Evolutionary conservation across 2,888 invertebrate genomes (phyloP).

Genomic region (Coelopa pilipes): DNA sequence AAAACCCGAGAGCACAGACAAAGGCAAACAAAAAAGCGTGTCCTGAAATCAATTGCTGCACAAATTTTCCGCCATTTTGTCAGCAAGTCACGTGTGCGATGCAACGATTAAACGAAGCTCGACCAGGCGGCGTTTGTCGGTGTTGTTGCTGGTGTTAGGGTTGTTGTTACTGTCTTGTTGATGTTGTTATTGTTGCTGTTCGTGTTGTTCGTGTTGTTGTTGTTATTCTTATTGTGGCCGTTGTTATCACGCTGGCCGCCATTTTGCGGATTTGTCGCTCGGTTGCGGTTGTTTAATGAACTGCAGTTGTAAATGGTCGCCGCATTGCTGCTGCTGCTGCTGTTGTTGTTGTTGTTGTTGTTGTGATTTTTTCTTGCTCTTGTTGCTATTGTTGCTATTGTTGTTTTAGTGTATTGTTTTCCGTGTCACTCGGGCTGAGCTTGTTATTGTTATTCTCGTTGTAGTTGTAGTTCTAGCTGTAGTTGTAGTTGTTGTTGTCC

Average conservation of each 20-base stretch:
- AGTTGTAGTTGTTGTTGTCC: not conserved
- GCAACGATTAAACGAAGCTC: too few species aligned
- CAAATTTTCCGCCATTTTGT: conserved; percentile 18
- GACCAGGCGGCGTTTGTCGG: too few species aligned
- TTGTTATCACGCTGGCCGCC: too few species aligned
- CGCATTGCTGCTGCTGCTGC: not conserved
- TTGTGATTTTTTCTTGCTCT: not conserved
- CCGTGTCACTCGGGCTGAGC: not conserved
- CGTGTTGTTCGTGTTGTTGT: too few species aligned
- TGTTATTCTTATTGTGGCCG: too few species aligned
- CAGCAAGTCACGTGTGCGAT: conserved; percentile 16
- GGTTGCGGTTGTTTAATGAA: conserved; percentile 1
- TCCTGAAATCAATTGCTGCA: too few species aligned
- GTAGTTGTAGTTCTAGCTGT: not conserved
- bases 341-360: not conserved
- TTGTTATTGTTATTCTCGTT: not conserved
- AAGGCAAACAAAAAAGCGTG: too few species aligned
- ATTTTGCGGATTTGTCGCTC: too few species aligned
- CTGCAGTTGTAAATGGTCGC: not conserved
- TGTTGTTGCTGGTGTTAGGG: too few species aligned
- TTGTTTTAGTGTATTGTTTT: not conserved
- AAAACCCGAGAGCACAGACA: not conserved
- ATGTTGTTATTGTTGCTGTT: too few species aligned
- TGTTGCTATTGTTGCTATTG: not conserved
- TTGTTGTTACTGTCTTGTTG: too few species aligned